Evolutionary conservation across 2,797 vertebrate species (phyloP), one percentile per base, ranked within the genome.

Genomic region (Bovichtus variegatus): DNA sequence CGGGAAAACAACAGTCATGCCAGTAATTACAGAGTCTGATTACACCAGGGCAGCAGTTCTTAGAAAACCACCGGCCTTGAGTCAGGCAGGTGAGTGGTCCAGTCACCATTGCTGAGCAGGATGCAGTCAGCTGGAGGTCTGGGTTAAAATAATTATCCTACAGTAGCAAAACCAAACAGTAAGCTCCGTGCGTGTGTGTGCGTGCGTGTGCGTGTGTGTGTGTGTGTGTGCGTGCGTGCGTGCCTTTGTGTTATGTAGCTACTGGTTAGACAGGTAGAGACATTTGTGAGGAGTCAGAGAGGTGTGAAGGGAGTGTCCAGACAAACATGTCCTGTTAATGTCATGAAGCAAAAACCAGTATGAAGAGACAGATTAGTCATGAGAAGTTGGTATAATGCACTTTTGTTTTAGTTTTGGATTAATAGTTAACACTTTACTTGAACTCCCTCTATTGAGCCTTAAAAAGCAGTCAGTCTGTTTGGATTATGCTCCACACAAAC

Each of bases 1-100:
- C 89, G 85, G 88, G 89, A 88, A 89, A 92, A 93, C 90, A 91
- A 91, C 83, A 87, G 87, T 88, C 86, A 89, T 41, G 72, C 90
- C 91, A 67, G 91, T 91, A 87, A 94, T 94, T 91, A 92, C 87
- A 88, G 92, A 86, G 74, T 92, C 91, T 86, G 87, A 93, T 93
- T 92, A 91, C 92, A 91, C 59, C 81, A 76, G 74, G 44, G 75
- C 84, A 81, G 86, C 82, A 76, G 78, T 87, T 91, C 81, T 81
- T 80, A 65, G 80, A 83, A 85, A 85, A 87, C 84, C 83, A 25
- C 81, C 31, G 44, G 80, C 89, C 91, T 88, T 47, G 78, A 81
- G 75, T 81, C 66, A 85, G 82, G 46, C 90, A 93, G 92, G 92
- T 92, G 91, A 89, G 78, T 72, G 84, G 85, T 81, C 80, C 47